These are phyloP conservation scores for Nephila pilipes DNA, from an alignment of 1,140 invertebrate genomes.

Conservation along the genomic window DNA sequence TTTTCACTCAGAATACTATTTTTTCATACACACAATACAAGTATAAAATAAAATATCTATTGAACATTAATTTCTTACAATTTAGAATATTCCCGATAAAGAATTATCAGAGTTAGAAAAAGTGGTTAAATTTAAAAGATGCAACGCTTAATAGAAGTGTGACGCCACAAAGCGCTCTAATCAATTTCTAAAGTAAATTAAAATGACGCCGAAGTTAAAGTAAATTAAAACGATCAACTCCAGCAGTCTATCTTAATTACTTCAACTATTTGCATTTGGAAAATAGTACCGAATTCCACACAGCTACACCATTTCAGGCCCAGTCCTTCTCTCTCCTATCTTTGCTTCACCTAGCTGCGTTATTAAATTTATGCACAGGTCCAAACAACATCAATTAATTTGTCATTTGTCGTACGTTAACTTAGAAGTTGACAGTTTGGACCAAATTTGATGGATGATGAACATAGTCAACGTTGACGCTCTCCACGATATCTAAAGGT, in stretches of 20 bases:
- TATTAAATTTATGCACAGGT: conserved; percentile 68
- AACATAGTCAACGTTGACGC: neutral
- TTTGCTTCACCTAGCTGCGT: neutral
- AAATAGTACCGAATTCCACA: conserved; percentile 16
- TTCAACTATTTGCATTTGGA: neutral
- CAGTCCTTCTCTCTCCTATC: neutral
- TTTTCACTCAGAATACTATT: too few species aligned
- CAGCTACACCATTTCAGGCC: neutral
- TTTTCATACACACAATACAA: too few species aligned
- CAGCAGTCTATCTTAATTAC: conserved; percentile 39
- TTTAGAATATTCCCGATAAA: too few species aligned
- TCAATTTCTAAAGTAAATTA: neutral
- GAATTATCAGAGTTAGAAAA: too few species aligned
- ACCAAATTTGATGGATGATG: conserved; percentile 56
- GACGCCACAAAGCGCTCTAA: neutral
- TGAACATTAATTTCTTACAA: too few species aligned
- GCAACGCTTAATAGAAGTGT: neutral
- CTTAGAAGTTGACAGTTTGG: conserved; percentile 34
- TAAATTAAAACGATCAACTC: conserved; percentile 20
- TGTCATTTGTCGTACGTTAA: conserved; percentile 59
- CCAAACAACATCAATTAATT: conserved; percentile 74
- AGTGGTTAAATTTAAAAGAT: too few species aligned
- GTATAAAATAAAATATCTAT: too few species aligned
- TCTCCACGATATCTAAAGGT: neutral
- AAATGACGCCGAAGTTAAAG: neutral